Conservation (phyloP, 2,888 invertebrate genomes). For the Aleiodes leptofemur region DNA sequence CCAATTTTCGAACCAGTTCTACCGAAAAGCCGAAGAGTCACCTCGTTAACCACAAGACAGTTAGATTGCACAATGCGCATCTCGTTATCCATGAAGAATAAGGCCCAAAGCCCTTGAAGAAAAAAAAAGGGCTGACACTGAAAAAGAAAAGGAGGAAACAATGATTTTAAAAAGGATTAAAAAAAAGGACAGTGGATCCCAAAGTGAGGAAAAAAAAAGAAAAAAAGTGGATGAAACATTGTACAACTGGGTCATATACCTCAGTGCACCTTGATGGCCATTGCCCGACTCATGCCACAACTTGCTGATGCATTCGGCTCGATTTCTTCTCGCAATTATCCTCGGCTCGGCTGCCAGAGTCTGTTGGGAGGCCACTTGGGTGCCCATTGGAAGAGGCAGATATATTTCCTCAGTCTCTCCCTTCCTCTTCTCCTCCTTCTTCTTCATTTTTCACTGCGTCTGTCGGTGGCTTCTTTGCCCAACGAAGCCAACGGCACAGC, state of each 20-base stretch:
- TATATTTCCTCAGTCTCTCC: conserved; percentile 16
- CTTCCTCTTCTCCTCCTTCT: neutral
- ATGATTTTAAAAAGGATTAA: neutral
- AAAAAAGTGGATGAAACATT: conserved; percentile 18
- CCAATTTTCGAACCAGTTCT: neutral
- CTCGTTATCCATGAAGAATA: conserved; percentile 15
- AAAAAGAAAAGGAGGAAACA: neutral
- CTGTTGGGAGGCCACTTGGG: conserved; percentile 36
- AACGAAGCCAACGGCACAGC: conserved; percentile 42
- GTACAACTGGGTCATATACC: conserved; percentile 48
- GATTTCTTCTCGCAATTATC: conserved; percentile 50
- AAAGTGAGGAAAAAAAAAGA: conserved; percentile 10
- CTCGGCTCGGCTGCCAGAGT: conserved; percentile 38
- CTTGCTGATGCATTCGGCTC: conserved; percentile 48
- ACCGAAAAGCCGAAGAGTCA: neutral
- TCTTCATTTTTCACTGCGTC: conserved; percentile 46
- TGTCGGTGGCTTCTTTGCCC: conserved; percentile 44
- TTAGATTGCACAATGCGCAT: conserved; percentile 22
- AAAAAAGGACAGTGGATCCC: conserved; percentile 20
- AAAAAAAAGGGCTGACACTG: neutral
- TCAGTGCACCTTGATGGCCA: conserved; percentile 48
- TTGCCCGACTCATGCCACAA: conserved; percentile 43
- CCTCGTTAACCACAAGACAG: conserved; percentile 20
- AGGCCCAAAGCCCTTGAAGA: neutral
- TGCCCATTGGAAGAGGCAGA: conserved; percentile 29